Conservation (phyloP, 2,113 vertebrate species). For the Colaptes auratus region DNA sequence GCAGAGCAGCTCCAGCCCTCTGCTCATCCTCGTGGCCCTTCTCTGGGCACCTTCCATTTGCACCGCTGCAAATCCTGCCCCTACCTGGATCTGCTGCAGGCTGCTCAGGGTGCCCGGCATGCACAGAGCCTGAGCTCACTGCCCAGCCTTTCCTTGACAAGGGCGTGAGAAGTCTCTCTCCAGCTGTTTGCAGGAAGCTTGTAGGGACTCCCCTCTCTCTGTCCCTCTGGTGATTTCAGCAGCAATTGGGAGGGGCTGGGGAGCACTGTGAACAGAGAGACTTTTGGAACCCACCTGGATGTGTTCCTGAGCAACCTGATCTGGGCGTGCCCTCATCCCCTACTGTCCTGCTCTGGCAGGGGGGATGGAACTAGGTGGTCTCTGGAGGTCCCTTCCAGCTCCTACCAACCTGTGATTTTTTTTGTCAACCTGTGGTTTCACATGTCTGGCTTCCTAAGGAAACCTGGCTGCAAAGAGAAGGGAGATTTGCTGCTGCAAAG, state of each 20-base stretch:
- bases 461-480: constrained; percentile 28
- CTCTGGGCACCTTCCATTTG: no score
- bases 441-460: constrained; percentile 43
- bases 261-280: neutral
- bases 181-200: neutral
- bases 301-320: no score
- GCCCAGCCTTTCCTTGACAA: neutral
- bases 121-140: neutral
- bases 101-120: neutral
- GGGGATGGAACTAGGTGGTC: no score
- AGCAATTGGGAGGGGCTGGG: neutral
- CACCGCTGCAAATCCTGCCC: neutral
- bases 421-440: constrained; percentile 43
- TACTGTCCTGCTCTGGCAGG: no score
- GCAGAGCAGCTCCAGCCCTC: no score
- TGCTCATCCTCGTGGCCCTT: no score
- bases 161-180: neutral
- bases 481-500: constrained; percentile 7
- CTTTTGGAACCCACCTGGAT: neutral
- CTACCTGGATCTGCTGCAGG: neutral
- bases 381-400: no score
- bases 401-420: no score
- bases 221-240: neutral
- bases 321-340: no score
- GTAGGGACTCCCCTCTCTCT: neutral